Conservation (phyloP, 2,113 vertebrate genomes). For the Pseudopipra pipra region DNA sequence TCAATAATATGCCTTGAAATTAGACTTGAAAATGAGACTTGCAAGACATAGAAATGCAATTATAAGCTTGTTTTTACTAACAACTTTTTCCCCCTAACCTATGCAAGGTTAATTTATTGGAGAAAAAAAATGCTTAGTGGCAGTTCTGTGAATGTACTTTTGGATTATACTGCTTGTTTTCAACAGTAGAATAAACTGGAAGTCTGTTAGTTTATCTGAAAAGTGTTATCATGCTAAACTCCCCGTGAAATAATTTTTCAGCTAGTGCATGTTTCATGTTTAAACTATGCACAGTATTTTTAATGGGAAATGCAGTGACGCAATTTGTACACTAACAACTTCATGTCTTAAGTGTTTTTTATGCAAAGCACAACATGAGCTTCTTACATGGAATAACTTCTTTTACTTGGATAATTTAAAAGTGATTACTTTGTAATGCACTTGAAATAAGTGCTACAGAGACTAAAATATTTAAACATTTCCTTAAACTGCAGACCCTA, state of each 20-base stretch:
- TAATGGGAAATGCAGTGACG: background rate
- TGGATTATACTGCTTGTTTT: background rate
- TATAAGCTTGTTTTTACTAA: background rate
- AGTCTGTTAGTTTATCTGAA: background rate
- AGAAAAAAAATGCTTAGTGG: background rate
- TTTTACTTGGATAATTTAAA: background rate
- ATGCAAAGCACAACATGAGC: background rate
- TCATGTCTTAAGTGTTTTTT: background rate
- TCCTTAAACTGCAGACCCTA: background rate
- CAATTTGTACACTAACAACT: background rate
- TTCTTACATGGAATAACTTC: background rate
- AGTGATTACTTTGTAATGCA: background rate
- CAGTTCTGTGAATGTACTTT: background rate
- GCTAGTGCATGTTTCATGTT: background rate
- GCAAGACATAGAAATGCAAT: background rate
- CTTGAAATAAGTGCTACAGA: background rate
- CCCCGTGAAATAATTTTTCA: background rate
- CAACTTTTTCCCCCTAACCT: fast-evolving
- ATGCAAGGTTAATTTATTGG: background rate
- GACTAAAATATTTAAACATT: background rate
- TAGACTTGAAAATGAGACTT: background rate
- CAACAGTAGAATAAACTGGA: background rate
- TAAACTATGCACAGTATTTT: background rate
- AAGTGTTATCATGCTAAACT: background rate
- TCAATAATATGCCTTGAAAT: background rate